These are phyloP conservation scores for Euura lappo DNA, from an alignment of 1,140 invertebrate species.

Conservation along the genomic window DNA sequence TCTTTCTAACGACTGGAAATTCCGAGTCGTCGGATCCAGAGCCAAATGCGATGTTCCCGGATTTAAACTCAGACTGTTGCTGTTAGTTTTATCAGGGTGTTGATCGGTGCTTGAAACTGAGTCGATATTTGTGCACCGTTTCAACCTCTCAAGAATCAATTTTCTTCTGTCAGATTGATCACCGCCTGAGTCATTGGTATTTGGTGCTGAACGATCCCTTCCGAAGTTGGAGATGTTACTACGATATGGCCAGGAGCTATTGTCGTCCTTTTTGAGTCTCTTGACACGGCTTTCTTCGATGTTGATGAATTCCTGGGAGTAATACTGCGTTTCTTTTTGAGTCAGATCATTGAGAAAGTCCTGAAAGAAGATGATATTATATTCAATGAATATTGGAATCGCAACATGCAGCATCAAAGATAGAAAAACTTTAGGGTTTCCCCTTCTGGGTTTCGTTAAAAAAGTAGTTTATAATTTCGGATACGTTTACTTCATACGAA, in stretches of 20 bases:
- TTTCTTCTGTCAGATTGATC: neutral
- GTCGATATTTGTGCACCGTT: neutral
- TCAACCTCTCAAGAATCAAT: conserved; percentile 13
- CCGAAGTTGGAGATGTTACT: neutral
- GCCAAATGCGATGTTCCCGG: neutral
- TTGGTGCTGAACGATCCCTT: neutral
- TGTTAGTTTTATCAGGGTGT: neutral
- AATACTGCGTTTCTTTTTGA: conserved; percentile 14
- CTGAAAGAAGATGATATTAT: conserved; percentile 26
- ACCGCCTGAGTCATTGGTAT: neutral
- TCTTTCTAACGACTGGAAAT: neutral
- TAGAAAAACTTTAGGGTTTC: neutral
- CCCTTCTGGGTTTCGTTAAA: neutral
- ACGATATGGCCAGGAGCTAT: neutral
- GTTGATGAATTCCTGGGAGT: conserved; percentile 12
- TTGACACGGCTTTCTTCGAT: conserved; percentile 21
- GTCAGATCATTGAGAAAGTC: conserved; percentile 32
- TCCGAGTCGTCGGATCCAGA: conserved; percentile 8
- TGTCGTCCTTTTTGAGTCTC: conserved; percentile 25
- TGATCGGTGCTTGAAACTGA: neutral
- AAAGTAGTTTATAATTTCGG: neutral
- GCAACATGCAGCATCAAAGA: neutral
- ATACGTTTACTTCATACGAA: neutral
- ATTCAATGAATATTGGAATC: conserved; percentile 7
- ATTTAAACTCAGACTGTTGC: neutral